Base-by-base conservation (phyloP, 2,888 invertebrate genomes). In the Oxycera nigricornis region DNA sequence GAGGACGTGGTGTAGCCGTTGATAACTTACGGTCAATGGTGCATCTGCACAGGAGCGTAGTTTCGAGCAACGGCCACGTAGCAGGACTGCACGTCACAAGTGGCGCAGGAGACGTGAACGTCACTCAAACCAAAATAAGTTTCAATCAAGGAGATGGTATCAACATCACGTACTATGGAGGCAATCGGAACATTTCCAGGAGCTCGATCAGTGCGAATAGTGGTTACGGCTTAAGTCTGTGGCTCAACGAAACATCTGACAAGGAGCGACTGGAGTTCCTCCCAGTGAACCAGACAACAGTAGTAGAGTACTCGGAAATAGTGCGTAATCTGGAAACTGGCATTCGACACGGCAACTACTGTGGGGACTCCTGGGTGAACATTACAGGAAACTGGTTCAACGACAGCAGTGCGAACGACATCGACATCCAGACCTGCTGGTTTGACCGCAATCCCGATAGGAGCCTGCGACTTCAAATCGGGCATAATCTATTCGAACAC, bases 121-220 rank as follows among this genome's bases (percentile, higher is more conserved):
- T 99, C 2, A 97, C 98, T 22, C 91, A 93, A 79, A 95, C 96
- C 77, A 89, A 92, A 80, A 92, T 99, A 78, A 92, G 93, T 20
- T 93, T 94, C 79, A 99, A 99, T 83, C 90, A 91, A 81, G 97
- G 96, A 1, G 96, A 96, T 81, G 99, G 98, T 0, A 89, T 99
- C 9, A 99, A 99, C 83, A 92, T 99, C 11, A 97, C 97, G 0
- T 95, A 95, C 76, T 93, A 94, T 2, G 98, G 99, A 0, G 99
- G 99, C 0, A 93, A 93, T 79, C 89, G 96, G 77, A 97, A 98
- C 81, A 89, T 99, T 76, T 97, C 98, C 11, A 88, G 91, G 79
- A 93, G 95, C 57, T 91, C 91, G 28, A 86, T 99, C 26, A 93
- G 92, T 68, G 93, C 94, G 0, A 99, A 99, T 84, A 89, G 89